These are phyloP conservation scores for Stegodyphus dumicola DNA, from an alignment of 1,140 invertebrate genomes.

Conservation along the genomic window DNA sequence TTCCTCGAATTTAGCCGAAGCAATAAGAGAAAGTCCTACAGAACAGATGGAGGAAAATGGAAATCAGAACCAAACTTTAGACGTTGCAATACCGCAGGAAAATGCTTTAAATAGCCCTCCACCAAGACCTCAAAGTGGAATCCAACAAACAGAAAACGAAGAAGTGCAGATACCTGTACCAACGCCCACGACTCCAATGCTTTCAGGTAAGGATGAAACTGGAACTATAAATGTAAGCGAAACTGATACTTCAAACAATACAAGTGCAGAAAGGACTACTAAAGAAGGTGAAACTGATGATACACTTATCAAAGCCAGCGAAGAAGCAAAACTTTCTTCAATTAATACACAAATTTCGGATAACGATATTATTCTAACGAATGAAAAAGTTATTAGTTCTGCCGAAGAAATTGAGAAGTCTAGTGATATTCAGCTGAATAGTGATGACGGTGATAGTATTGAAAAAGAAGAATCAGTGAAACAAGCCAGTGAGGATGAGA, in stretches of 20 bases:
- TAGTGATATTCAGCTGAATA: neutral
- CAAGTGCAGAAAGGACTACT: neutral
- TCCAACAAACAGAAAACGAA: neutral
- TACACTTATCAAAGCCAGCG: neutral
- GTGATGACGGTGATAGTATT: neutral
- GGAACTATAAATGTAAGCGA: too few relatives aligned
- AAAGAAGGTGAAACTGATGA: neutral
- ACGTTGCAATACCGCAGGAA: constrained; percentile 3
- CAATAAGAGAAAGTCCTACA: constrained; percentile 37
- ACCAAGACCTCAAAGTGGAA: constrained; percentile 21
- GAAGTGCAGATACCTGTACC: constrained; percentile 28
- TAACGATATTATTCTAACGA: neutral
- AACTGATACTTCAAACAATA: neutral
- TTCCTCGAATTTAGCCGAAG: constrained; percentile 22
- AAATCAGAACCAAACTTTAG: neutral
- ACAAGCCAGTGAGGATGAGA: neutral
- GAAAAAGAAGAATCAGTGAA: neutral
- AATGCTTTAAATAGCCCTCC: constrained; percentile 28
- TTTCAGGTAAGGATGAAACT: constrained; percentile 32
- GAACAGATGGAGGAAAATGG: constrained; percentile 32
- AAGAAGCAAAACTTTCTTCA: neutral
- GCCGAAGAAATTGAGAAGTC: neutral
- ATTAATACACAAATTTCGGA: neutral
- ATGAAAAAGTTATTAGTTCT: neutral
- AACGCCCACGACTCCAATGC: constrained; percentile 15